Evolutionary conservation across 1,140 invertebrate species (phyloP).

Genomic region (Teleogryllus occipitalis): DNA sequence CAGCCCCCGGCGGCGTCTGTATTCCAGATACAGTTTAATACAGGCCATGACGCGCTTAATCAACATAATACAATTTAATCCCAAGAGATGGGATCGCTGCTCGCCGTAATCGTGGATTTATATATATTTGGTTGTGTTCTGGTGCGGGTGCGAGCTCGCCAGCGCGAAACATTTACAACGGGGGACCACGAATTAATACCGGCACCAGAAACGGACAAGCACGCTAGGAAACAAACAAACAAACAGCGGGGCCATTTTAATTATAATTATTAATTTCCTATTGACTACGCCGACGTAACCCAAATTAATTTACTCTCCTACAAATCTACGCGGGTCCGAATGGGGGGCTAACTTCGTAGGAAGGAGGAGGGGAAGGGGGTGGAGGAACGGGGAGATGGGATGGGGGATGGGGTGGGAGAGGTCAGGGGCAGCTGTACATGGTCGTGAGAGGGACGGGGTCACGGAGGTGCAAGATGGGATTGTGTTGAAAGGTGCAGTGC

Average conservation of each 20-base stretch:
- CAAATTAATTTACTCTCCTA: background rate
- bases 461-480: no score
- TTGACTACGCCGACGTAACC: background rate
- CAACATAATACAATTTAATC: slow-evolving; percentile 6
- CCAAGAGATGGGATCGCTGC: background rate
- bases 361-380: background rate
- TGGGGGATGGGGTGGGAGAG: no score
- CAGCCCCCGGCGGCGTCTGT: background rate
- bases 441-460: no score
- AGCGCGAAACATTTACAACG: background rate
- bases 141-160: no score
- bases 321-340: background rate
- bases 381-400: no score
- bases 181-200: background rate
- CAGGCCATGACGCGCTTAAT: slow-evolving; percentile 3
- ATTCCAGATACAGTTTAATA: slow-evolving; percentile 5
- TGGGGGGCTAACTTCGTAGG: background rate
- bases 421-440: no score
- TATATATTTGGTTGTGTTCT: background rate
- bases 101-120: background rate
- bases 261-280: slow-evolving; percentile 2
- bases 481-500: no score
- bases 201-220: background rate
- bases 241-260: background rate
- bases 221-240: background rate